Conservation (phyloP, 2,888 invertebrate genomes). For the Pediacus dermestoides region DNA sequence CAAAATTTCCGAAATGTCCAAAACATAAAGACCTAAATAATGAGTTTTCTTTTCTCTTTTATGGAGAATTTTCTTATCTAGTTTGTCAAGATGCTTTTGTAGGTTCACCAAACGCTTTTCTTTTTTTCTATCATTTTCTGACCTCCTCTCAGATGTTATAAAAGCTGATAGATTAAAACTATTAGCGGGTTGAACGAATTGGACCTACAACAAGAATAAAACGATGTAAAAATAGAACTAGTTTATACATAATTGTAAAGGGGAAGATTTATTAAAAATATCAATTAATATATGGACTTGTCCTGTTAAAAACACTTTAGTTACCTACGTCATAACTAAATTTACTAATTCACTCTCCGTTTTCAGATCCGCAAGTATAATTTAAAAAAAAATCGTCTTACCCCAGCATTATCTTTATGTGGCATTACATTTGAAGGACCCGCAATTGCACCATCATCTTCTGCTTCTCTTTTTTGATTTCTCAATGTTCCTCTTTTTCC, state of each 20-base stretch:
- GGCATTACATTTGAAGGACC: background rate
- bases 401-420: constrained; percentile 10
- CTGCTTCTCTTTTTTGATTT: constrained; percentile 37
- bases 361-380: too few species aligned
- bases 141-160: constrained; percentile 59
- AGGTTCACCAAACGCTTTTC: constrained; percentile 33
- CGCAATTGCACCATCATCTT: constrained; percentile 24
- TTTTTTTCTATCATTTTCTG: constrained; percentile 56
- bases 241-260: too few species aligned
- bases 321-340: background rate
- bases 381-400: too few species aligned
- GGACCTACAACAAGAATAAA: too few species aligned
- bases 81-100: constrained; percentile 16
- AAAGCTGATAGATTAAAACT: constrained; percentile 63
- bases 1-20: constrained; percentile 75
- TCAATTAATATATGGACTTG: constrained; percentile 3
- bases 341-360: background rate
- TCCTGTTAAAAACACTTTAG: constrained; percentile 8
- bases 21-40: constrained; percentile 73
- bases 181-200: too few species aligned
- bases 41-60: constrained; percentile 36
- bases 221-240: too few species aligned
- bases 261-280: too few species aligned
- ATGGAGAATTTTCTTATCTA: constrained; percentile 25
- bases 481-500: constrained; percentile 61